Evolutionary conservation across 2,888 invertebrate species (phyloP), one percentile per base, ranked within the genome.

Genomic region (Brassicogethes aeneus): DNA sequence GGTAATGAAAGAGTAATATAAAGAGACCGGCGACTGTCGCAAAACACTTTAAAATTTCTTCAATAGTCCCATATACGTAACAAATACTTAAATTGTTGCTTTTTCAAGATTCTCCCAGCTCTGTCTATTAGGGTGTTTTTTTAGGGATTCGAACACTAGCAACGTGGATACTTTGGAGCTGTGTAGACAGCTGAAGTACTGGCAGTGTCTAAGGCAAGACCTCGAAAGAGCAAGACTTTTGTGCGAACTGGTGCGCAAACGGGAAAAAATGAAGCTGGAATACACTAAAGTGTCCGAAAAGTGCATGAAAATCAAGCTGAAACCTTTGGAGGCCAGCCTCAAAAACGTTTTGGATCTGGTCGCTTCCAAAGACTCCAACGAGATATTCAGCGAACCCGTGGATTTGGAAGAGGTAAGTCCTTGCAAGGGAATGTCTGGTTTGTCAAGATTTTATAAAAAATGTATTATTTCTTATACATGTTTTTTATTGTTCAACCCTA

Each of bases 191-290:
- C 70, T 94, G 2, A 92, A 93, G 60, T 93, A 94, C 61, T 93
- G 93, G 89, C 90, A 93, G 64, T 82, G 90, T 55, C 73, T 97
- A 53, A 76, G 96, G 0, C 94, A 95, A 61, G 94, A 96, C 64
- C 71, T 97, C 49, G 97, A 99, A 65, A 77, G 93, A 43, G 94
- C 93, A 0, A 52, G 90, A 68, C 72, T 97, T 17, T 76, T 97
- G 0, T 94, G 95, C 61, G 97, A 97, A 67, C 66, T 96, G 49
- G 92, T 97, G 2, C 79, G 96, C 40, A 97, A 97, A 63, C 77
- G 97, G 31, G 97, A 99, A 69, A 93, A 93, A 57, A 73, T 92
- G 12, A 99, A 99, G 68, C 80, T 90, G 40, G 91, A 93, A 60
- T 75, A 80, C 55, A 83, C 87, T 1, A 83, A 84, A 67, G 80